A percentile compares a stretch with the other conserved stretches of the same genome.
phyloP scores from a whole-genome alignment of 2,888 invertebrate genomes.

The Archips crataeganus region DNA sequence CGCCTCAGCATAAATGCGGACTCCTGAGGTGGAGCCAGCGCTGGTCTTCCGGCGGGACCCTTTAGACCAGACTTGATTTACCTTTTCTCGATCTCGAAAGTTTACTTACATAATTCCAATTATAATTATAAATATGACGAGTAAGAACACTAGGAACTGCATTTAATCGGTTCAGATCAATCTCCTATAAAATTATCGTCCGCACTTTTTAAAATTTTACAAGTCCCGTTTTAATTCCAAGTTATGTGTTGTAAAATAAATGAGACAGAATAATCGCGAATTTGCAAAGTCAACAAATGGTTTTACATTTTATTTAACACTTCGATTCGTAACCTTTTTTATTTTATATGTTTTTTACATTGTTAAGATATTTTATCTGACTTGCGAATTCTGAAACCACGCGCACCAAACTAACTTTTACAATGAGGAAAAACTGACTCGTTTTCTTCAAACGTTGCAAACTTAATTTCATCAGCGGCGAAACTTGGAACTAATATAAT shows the following conservation, averaged over 20 bases:
- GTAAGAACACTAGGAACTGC: constrained; percentile 30
- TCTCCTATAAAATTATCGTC: not conserved
- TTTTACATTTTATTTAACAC: not conserved
- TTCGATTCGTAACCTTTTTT: not conserved
- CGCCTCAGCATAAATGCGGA: too few relatives aligned
- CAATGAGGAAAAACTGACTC: constrained; percentile 4
- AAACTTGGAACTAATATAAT: constrained; percentile 2
- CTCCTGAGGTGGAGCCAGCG: too few relatives aligned
- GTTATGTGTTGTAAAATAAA: too few relatives aligned
- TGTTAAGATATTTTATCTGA: not conserved
- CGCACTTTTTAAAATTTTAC: too few relatives aligned
- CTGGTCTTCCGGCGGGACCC: too few relatives aligned
- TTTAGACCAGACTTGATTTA: too few relatives aligned
- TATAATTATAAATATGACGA: constrained; percentile 17
- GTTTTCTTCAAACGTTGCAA: not conserved
- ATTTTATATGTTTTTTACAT: not conserved
- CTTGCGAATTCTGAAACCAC: constrained; percentile 8
- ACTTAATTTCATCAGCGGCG: not conserved
- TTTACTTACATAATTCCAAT: constrained; percentile 31
- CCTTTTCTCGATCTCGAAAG: too few relatives aligned
- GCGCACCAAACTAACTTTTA: not conserved
- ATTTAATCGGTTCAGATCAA: constrained; percentile 1
- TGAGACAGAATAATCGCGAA: too few relatives aligned
- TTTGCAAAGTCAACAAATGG: not conserved
- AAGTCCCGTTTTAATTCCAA: too few relatives aligned